A percentile compares a stretch with the other conserved stretches of the same genome.
These are phyloP conservation scores for Heliconius ethilla DNA, from an alignment of 2,888 invertebrate genomes.

Conservation along the genomic window DNA sequence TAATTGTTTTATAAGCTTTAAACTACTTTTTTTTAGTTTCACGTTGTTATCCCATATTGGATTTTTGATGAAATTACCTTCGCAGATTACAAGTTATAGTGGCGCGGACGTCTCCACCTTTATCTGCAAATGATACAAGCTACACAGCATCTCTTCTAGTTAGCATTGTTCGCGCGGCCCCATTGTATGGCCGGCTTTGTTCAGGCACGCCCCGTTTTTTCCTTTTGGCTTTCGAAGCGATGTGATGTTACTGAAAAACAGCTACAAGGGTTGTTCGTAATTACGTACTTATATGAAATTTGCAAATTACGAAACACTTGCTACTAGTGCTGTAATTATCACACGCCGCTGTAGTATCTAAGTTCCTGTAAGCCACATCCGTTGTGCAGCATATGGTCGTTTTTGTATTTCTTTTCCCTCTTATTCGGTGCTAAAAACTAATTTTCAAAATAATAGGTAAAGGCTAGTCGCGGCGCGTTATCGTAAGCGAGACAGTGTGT, in stretches of 20 bases:
- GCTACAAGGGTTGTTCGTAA: conserved; percentile 53
- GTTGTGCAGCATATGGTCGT: conserved; percentile 10
- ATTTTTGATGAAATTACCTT: conserved; percentile 8
- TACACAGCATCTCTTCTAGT: conserved; percentile 67
- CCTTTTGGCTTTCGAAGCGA: conserved; percentile 71
- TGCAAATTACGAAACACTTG: conserved; percentile 29
- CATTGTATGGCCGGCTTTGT: conserved; percentile 75
- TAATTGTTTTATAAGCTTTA: too few relatives aligned
- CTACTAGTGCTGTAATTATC: conserved; percentile 24
- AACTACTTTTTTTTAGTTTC: too few relatives aligned
- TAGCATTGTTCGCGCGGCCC: conserved; percentile 74
- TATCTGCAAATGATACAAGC: conserved; percentile 76
- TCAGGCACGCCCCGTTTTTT: conserved; percentile 77
- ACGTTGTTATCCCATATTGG: not conserved
- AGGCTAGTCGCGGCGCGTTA: too few relatives aligned
- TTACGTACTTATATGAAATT: conserved; percentile 47
- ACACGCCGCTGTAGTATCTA: conserved; percentile 18
- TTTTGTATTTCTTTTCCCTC: not conserved
- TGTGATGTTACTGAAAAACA: conserved; percentile 62
- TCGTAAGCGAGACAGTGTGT: too few relatives aligned
- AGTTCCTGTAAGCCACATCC: conserved; percentile 9
- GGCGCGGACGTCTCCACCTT: conserved; percentile 52
- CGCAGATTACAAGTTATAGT: conserved; percentile 21
- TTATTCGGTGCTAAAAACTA: not conserved
- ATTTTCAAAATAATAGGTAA: too few relatives aligned